Conservation (phyloP, 92 coral and sea anemone species). For the Metridium senile region DNA sequence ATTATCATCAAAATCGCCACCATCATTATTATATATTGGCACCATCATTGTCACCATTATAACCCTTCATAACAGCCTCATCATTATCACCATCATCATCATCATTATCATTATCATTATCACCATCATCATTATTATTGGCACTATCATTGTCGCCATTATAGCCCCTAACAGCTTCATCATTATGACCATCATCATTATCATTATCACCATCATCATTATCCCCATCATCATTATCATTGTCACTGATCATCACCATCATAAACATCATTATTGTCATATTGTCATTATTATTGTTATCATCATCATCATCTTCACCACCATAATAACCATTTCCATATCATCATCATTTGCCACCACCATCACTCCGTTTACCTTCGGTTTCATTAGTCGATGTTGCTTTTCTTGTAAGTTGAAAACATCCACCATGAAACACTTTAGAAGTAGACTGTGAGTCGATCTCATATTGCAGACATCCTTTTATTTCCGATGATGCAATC, state of each 20-base stretch:
- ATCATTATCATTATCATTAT: not conserved
- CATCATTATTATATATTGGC: not conserved
- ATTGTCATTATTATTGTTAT: too few relatives aligned
- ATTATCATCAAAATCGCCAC: not conserved
- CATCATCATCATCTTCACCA: not conserved
- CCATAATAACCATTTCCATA: too few relatives aligned
- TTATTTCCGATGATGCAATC: not conserved
- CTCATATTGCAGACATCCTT: conserved; percentile 8
- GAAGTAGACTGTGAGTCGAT: not conserved
- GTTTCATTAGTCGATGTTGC: not conserved
- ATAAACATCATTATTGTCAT: too few relatives aligned
- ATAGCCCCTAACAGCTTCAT: too few relatives aligned
- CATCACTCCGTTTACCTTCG: not conserved
- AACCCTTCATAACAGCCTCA: not conserved
- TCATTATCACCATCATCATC: not conserved
- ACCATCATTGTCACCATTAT: not conserved
- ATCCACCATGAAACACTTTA: not conserved
- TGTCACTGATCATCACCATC: too few relatives aligned
- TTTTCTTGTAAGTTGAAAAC: conserved; percentile 3
- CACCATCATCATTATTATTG: not conserved
- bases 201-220: not conserved
- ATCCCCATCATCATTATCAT: not conserved
- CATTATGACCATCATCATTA: not conserved
- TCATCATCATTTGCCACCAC: too few relatives aligned
- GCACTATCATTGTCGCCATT: not conserved